Conservation (phyloP, 2,797 vertebrate genomes). For the Clarias platycephalus region DNA sequence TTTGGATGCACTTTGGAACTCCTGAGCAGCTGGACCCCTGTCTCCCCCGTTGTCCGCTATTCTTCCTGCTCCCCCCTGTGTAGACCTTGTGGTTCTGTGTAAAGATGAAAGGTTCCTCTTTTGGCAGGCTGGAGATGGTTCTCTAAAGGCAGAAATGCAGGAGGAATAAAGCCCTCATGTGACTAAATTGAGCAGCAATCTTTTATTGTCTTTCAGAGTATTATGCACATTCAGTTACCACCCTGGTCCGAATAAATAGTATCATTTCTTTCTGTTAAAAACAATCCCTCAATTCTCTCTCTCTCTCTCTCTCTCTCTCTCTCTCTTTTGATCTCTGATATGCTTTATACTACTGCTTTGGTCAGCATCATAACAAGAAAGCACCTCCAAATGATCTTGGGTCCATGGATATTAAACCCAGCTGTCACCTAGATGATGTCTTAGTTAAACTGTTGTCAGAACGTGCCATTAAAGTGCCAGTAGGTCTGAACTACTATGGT, state of each 20-base stretch:
- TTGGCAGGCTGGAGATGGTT: conserved; percentile 37
- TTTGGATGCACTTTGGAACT: conserved; percentile 46
- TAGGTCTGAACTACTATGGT: background rate
- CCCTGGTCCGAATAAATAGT: background rate
- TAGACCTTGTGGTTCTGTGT: conserved; percentile 38
- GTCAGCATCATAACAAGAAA: background rate
- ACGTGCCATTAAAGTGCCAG: background rate
- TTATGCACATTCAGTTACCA: background rate
- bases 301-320: background rate
- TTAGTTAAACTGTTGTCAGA: conserved; percentile 5
- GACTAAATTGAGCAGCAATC: conserved; percentile 20
- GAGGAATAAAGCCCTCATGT: conserved; percentile 30
- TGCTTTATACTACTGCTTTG: no score
- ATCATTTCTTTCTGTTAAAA: background rate
- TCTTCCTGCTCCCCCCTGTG: conserved; percentile 12
- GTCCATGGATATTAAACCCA: background rate
- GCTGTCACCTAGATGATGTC: background rate
- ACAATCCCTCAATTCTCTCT: background rate
- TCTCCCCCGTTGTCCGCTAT: conserved; percentile 17
- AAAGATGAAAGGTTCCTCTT: conserved; percentile 45
- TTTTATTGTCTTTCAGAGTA: background rate
- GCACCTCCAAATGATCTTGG: background rate
- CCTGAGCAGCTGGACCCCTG: conserved; percentile 51
- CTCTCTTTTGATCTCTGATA: no score
- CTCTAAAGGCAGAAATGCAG: conserved; percentile 26